phyloP scores from a whole-genome alignment of 2,888 invertebrate genomes.

The Podotricha telesiphe region DNA sequence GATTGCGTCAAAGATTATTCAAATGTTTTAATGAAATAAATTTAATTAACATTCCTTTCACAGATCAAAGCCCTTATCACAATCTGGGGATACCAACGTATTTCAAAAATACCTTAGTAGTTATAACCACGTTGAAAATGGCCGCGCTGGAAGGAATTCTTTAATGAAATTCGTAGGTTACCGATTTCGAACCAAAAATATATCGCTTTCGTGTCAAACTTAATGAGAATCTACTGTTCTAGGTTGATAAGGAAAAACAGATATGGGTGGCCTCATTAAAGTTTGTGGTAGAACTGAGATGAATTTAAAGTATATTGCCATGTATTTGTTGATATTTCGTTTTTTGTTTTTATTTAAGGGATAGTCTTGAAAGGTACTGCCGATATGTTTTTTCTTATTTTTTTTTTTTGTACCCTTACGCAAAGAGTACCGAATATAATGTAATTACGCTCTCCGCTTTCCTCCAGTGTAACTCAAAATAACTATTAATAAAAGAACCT shows the following conservation, averaged over 20 bases:
- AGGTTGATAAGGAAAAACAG: constrained; percentile 42
- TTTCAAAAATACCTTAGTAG: constrained; percentile 68
- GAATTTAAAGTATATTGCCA: not conserved
- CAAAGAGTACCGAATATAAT: no score
- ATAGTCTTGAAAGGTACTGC: no score
- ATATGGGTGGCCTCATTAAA: constrained; percentile 35
- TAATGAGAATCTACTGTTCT: constrained; percentile 72
- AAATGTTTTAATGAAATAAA: constrained; percentile 46
- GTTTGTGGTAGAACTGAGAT: not conserved
- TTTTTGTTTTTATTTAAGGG: no score
- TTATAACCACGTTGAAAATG: constrained; percentile 66
- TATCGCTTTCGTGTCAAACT: constrained; percentile 60
- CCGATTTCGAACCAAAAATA: constrained; percentile 70
- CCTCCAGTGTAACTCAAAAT: no score
- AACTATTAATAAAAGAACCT: no score
- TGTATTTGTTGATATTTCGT: not conserved
- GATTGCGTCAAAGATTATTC: constrained; percentile 33
- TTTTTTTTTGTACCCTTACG: no score
- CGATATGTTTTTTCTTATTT: no score
- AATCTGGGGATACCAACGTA: constrained; percentile 57
- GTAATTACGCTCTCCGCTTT: no score
- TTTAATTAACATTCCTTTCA: constrained; percentile 77
- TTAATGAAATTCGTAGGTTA: constrained; percentile 79
- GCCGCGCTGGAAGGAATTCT: constrained; percentile 70
- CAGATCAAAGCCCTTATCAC: constrained; percentile 56